A percentile compares a stretch with the other conserved stretches of the same genome.
These are phyloP conservation scores for Andrena bicolor DNA, from an alignment of 2,888 invertebrate genomes.

Conservation along the genomic window DNA sequence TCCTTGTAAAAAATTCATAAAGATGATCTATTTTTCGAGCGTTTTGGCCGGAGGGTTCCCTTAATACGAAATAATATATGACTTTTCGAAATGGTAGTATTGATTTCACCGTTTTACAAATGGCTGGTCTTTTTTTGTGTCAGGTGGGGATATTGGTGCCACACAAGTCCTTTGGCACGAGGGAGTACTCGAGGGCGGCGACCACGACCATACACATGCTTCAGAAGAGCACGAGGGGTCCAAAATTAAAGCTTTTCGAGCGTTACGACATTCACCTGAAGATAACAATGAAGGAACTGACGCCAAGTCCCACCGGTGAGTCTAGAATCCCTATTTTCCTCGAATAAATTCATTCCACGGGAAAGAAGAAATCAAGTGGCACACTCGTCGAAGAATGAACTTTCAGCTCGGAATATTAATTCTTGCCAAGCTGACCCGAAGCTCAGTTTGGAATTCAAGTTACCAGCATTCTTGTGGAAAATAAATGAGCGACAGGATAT, in stretches of 20 bases:
- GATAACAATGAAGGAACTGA: conserved; percentile 90
- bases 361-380: not conserved
- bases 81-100: not conserved
- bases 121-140: conserved; percentile 41
- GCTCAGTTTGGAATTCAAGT: too few species aligned
- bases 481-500: too few species aligned
- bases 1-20: too few species aligned
- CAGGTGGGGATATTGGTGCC: conserved; percentile 92
- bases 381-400: too few species aligned
- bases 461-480: too few species aligned
- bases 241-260: conserved; percentile 89
- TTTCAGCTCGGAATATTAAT: not conserved
- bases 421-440: not conserved
- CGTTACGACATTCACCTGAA: conserved; percentile 90
- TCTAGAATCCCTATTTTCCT: conserved; percentile 61
- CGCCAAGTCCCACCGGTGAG: conserved; percentile 92
- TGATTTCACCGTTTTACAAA: not conserved
- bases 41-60: not conserved
- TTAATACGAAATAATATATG: not conserved
- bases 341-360: not conserved
- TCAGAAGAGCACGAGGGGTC: conserved; percentile 86
- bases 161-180: conserved; percentile 90
- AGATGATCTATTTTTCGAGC: too few species aligned
- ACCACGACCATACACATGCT: conserved; percentile 89
- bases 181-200: conserved; percentile 91